Conservation (phyloP, 2,888 invertebrate genomes). For the Heliconius ismenius region DNA sequence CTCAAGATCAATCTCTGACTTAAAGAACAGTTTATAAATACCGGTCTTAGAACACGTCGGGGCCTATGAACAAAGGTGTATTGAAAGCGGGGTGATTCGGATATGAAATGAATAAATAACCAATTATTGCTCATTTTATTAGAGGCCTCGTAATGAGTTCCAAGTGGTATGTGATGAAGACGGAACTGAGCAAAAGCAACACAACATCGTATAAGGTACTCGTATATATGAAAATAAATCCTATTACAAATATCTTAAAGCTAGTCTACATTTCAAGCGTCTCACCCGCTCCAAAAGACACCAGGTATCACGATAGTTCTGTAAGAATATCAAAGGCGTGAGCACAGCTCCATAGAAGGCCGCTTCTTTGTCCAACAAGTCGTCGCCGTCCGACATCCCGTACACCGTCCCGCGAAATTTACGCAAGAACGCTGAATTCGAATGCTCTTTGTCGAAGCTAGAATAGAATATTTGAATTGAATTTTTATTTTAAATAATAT, state of each 20-base stretch:
- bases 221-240: not conserved
- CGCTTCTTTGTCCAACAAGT: conserved; percentile 64
- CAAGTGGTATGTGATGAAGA: too few species aligned
- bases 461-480: conserved; percentile 28
- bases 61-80: too few species aligned
- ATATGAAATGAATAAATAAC: too few species aligned
- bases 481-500: not conserved
- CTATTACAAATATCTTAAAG: not conserved
- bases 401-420: conserved; percentile 64
- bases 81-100: too few species aligned
- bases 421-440: conserved; percentile 66
- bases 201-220: too few species aligned
- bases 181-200: too few species aligned
- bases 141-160: too few species aligned
- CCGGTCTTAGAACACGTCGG: too few species aligned
- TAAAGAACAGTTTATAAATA: too few species aligned
- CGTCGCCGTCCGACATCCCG: conserved; percentile 62
- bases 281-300: conserved; percentile 69
- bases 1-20: too few species aligned
- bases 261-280: not conserved
- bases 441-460: conserved; percentile 69
- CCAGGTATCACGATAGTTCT: conserved; percentile 70
- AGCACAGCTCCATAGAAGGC: conserved; percentile 67
- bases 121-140: too few species aligned
- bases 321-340: conserved; percentile 66